A percentile compares a stretch with the other conserved stretches of the same genome.
These are phyloP conservation scores for Uropetala carovei DNA, from an alignment of 2,888 invertebrate genomes.

Conservation along the genomic window DNA sequence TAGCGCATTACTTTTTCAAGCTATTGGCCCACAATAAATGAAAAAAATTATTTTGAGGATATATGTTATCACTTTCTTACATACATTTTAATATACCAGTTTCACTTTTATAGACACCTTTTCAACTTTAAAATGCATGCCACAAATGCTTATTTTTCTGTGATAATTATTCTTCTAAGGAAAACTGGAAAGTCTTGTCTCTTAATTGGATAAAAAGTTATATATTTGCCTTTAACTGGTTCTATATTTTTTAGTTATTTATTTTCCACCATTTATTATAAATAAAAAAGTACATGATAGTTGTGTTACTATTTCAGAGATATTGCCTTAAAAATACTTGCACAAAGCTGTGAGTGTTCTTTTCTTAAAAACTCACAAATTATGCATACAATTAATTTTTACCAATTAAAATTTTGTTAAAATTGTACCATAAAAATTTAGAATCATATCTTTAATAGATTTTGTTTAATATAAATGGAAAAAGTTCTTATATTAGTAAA, in stretches of 20 bases:
- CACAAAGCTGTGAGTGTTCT: not conserved
- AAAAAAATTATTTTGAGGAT: not conserved
- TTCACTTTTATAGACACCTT: conserved; percentile 45
- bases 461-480: too few relatives aligned
- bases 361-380: not conserved
- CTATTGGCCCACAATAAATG: not conserved
- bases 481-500: too few relatives aligned
- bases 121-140: not conserved
- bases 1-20: not conserved
- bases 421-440: too few relatives aligned
- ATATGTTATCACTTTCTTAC: conserved; percentile 33
- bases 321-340: not conserved
- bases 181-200: conserved; percentile 35
- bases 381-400: not conserved
- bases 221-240: not conserved
- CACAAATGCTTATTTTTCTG: conserved; percentile 46
- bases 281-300: not conserved
- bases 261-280: not conserved
- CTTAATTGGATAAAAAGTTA: not conserved
- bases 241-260: not conserved
- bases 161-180: conserved; percentile 58
- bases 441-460: too few relatives aligned
- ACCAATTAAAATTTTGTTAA: not conserved
- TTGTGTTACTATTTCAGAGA: not conserved
- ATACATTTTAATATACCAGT: conserved; percentile 26